These are phyloP conservation scores for Carpatolechia fugitivella DNA, from an alignment of 2,888 invertebrate species.

Conservation along the genomic window DNA sequence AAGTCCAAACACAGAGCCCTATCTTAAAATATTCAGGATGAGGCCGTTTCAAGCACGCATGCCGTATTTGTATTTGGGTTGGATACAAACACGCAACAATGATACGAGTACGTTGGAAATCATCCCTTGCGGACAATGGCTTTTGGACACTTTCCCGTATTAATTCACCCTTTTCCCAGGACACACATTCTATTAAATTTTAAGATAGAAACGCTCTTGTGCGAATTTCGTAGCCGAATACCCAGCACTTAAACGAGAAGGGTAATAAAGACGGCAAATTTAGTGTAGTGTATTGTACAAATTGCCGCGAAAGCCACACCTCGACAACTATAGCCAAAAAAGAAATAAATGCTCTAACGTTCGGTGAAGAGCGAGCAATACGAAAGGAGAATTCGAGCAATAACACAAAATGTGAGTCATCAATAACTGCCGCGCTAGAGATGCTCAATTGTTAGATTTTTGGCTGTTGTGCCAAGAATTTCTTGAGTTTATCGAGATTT, in stretches of 20 bases:
- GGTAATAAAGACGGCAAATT: constrained; percentile 1
- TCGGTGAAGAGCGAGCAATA: constrained; percentile 14
- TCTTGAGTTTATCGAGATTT: background rate
- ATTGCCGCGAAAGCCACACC: constrained; percentile 15
- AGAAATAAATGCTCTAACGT: constrained; percentile 18
- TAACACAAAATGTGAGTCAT: constrained; percentile 18
- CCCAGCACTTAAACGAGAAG: background rate
- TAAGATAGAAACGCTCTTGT: background rate
- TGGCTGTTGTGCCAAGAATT: constrained; percentile 5
- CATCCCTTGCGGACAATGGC: constrained; percentile 24
- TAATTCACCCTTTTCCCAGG: background rate
- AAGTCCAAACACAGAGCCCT: constrained; percentile 41
- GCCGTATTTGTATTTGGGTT: constrained; percentile 60
- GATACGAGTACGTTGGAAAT: constrained; percentile 38
- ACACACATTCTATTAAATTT: constrained; percentile 7
- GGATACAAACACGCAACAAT: constrained; percentile 63
- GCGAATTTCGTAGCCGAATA: background rate
- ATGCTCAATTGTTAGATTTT: constrained; percentile 5
- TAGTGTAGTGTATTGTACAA: background rate
- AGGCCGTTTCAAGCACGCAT: constrained; percentile 54
- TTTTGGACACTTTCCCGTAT: constrained; percentile 12
- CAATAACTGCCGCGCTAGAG: constrained; percentile 16
- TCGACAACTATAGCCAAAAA: constrained; percentile 16
- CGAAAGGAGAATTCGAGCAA: constrained; percentile 16
- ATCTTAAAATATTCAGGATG: constrained; percentile 66